Conservation (phyloP, 2,797 vertebrate species). For the Tenualosa thibaudeaui region DNA sequence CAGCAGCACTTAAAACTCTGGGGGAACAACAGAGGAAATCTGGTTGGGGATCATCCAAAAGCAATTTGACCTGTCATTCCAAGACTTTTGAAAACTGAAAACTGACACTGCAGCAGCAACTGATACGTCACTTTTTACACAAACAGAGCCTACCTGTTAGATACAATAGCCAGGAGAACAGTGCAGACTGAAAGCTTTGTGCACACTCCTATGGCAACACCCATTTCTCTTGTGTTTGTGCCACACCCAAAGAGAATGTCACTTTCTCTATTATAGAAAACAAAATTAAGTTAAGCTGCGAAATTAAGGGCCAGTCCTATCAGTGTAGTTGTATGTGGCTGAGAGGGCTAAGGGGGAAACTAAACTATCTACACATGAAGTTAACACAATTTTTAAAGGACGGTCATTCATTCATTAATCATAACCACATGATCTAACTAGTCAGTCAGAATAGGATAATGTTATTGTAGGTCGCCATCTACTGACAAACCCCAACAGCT, state of each 20-base stretch:
- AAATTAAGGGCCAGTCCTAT: background rate
- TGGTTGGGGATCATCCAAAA: background rate
- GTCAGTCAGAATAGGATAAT: background rate
- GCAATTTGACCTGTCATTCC: background rate
- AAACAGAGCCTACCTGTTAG: constrained; percentile 13
- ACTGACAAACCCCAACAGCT: background rate
- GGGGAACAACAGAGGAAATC: background rate
- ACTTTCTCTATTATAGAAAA: background rate
- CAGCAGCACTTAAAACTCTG: background rate
- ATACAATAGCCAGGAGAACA: constrained; percentile 24
- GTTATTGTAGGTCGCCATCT: background rate
- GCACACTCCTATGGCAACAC: background rate
- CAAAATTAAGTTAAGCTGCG: background rate
- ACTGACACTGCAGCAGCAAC: constrained; percentile 26
- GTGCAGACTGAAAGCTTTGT: constrained; percentile 19
- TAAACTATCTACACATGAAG: background rate
- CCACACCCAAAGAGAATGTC: background rate
- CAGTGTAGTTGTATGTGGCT: background rate
- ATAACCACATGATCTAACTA: background rate
- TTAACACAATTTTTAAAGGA: background rate
- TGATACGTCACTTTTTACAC: constrained; percentile 10
- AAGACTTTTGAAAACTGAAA: background rate
- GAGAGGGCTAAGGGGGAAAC: background rate
- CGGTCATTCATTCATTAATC: background rate
- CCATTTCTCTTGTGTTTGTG: constrained; percentile 2